phyloP scores from a whole-genome alignment of 2,113 vertebrate species.

The Prionailurus bengalensis region DNA sequence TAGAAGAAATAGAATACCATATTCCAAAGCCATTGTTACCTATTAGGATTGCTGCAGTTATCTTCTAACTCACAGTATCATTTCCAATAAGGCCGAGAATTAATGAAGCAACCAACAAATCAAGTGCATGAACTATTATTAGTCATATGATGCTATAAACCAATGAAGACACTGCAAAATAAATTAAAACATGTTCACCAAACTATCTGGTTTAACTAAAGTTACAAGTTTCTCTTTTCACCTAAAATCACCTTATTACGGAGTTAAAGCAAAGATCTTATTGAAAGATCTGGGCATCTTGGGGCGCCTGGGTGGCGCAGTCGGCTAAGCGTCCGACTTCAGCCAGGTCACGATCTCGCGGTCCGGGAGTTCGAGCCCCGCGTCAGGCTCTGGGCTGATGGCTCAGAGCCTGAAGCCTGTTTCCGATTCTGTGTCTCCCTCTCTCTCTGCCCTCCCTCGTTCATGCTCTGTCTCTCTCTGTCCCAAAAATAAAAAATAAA shows the following conservation, averaged over 20 bases:
- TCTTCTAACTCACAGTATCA: neutral
- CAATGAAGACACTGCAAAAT: neutral
- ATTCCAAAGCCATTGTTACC: neutral
- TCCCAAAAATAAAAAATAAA: no score
- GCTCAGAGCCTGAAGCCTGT: no score
- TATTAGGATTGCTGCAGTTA: neutral
- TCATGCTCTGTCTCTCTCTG: no score
- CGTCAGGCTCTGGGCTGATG: no score
- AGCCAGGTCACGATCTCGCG: no score
- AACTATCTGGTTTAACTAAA: constrained; percentile 39
- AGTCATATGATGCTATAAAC: neutral
- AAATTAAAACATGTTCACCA: neutral
- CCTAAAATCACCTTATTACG: neutral
- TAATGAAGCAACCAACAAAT: neutral
- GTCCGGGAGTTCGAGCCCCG: no score
- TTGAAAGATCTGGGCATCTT: neutral
- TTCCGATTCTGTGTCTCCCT: no score
- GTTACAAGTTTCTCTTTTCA: neutral
- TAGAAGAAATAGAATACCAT: neutral
- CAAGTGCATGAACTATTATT: constrained; percentile 23
- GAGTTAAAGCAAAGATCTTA: neutral
- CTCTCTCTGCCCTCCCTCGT: no score
- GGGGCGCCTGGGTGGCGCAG: no score
- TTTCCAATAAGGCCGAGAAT: constrained; percentile 43
- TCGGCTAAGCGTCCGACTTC: no score